phyloP scores from a whole-genome alignment of 2,797 vertebrate genomes.

The Gymnothorax reevesii region DNA sequence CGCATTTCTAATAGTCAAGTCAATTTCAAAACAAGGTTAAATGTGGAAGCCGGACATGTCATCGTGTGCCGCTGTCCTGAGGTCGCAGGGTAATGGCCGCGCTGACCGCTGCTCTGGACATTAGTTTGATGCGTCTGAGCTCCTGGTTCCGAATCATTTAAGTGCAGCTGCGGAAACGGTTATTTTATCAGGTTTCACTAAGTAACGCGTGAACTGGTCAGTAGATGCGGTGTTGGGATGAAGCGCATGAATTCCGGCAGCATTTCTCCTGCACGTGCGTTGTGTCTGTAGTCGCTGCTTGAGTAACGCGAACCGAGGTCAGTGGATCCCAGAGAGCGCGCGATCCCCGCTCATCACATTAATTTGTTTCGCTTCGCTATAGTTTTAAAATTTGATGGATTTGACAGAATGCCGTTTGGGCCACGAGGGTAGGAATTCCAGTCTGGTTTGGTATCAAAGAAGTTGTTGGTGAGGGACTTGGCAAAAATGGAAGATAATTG shows the following conservation, averaged over 20 bases:
- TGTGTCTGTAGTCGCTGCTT: background rate
- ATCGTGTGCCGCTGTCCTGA: background rate
- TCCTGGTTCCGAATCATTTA: slow-evolving; percentile 10
- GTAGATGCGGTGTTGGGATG: background rate
- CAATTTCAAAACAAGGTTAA: background rate
- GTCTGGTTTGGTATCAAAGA: too few species aligned
- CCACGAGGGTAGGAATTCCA: too few species aligned
- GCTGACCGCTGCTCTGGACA: slow-evolving; percentile 26
- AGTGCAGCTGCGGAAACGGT: background rate
- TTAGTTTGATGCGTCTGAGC: slow-evolving; percentile 10
- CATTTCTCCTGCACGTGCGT: slow-evolving; percentile 27
- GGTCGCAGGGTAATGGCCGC: slow-evolving; percentile 27
- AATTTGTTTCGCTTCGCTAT: background rate
- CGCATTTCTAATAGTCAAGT: background rate
- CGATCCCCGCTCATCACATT: background rate
- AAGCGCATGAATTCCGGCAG: background rate
- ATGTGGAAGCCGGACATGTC: slow-evolving; percentile 1
- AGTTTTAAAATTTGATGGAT: too few species aligned
- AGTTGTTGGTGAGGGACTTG: background rate
- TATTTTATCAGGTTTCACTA: background rate
- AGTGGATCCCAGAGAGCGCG: background rate
- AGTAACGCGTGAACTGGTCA: background rate
- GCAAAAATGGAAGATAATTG: background rate
- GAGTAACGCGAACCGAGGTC: background rate
- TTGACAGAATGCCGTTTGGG: too few species aligned